Conservation (phyloP, 1,140 invertebrate genomes). For the Drosophila orena region DNA sequence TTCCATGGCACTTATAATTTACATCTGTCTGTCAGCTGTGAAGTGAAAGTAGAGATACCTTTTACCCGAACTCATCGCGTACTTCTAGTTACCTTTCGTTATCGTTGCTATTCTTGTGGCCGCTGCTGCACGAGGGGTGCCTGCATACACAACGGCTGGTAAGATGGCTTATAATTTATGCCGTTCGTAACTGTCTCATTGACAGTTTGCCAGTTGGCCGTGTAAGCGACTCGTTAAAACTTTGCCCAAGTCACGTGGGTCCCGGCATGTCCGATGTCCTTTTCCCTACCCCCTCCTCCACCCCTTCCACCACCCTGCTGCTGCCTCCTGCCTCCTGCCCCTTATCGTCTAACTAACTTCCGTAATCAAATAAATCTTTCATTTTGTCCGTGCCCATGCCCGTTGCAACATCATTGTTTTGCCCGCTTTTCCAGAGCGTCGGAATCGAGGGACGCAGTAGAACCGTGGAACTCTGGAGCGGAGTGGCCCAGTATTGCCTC, state of each 20-base stretch:
- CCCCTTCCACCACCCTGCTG: no score
- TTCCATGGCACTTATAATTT: not conserved
- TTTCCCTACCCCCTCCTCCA: not conserved
- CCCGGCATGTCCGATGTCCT: constrained; percentile 14
- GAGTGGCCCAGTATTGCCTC: constrained; percentile 73
- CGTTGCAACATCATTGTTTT: constrained; percentile 30
- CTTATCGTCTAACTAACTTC: constrained; percentile 53
- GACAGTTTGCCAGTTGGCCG: constrained; percentile 58
- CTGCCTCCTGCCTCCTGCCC: not conserved
- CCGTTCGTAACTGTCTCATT: constrained; percentile 60
- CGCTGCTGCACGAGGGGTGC: not conserved
- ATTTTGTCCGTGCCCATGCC: constrained; percentile 4
- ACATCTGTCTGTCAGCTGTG: not conserved
- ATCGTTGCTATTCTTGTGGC: not conserved
- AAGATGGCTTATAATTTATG: constrained; percentile 58
- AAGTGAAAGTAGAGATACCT: not conserved
- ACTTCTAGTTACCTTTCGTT: no score
- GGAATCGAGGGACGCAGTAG: constrained; percentile 68
- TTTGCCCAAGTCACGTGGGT: constrained; percentile 51
- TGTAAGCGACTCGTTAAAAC: constrained; percentile 54
- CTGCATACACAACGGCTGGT: constrained; percentile 3
- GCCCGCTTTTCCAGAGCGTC: constrained; percentile 45
- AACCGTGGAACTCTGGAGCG: constrained; percentile 75
- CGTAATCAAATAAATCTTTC: constrained; percentile 56
- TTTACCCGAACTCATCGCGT: no score